Percentiles rank a stretch among this genome's conserved stretches.
Evolutionary conservation across 2,113 vertebrate species (phyloP).

Genomic region (Lethenteron reissneri): DNA sequence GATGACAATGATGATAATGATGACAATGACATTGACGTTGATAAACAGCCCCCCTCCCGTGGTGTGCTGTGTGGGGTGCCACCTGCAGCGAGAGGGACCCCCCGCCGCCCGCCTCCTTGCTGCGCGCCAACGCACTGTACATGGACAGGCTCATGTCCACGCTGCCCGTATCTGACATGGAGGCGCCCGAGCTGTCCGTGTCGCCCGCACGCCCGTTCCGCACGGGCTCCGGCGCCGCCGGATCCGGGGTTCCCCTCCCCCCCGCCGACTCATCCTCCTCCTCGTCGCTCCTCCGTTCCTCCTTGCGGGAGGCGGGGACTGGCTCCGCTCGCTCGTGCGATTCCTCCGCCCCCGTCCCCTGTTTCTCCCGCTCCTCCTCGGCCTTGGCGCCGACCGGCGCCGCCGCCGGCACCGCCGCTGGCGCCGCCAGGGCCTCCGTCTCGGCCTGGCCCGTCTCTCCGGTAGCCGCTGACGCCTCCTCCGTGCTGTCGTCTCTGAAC

Average conservation of each 20-base stretch:
- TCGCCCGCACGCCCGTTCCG: slow-evolving; percentile 46
- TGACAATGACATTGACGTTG: too few species aligned
- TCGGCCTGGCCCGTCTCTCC: neutral
- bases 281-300: slow-evolving; percentile 14
- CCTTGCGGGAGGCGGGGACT: slow-evolving; percentile 14
- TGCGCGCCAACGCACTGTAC: slow-evolving; percentile 74
- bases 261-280: slow-evolving; percentile 15
- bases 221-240: slow-evolving; percentile 21
- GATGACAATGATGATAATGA: too few species aligned
- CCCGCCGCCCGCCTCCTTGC: slow-evolving; percentile 39
- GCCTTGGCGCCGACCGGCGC: neutral
- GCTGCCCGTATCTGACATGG: slow-evolving; percentile 50
- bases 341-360: neutral
- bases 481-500: slow-evolving; percentile 13
- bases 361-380: slow-evolving; percentile 13
- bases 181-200: slow-evolving; percentile 46
- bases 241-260: slow-evolving; percentile 16
- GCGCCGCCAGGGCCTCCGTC: neutral
- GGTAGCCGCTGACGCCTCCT: slow-evolving; percentile 17
- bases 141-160: slow-evolving; percentile 81
- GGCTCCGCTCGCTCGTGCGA: slow-evolving; percentile 21
- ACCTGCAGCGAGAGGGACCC: slow-evolving; percentile 59
- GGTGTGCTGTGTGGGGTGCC: slow-evolving; percentile 9
- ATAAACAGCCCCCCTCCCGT: too few species aligned
- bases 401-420: too few species aligned